Percentiles rank a stretch among this genome's conserved stretches.
These are phyloP conservation scores for Puntigrus tetrazona DNA, from an alignment of 2,113 vertebrate genomes.

Conservation along the genomic window DNA sequence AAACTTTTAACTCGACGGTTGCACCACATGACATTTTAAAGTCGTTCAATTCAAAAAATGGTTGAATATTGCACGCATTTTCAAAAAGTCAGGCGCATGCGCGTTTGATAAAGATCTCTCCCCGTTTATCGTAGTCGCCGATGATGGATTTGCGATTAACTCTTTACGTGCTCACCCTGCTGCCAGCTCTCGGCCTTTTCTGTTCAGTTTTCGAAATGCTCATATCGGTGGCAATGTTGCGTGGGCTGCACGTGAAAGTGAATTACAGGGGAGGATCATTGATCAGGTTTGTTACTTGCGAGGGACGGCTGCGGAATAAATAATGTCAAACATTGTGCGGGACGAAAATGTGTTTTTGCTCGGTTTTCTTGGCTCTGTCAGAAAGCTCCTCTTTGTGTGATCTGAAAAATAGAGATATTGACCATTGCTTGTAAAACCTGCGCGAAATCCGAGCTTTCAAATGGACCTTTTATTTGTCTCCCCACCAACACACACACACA, in stretches of 20 bases:
- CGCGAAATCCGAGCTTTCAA: neutral
- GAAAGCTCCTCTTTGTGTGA: neutral
- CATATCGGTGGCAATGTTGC: neutral
- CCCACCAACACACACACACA: conserved; percentile 19
- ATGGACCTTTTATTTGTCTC: neutral
- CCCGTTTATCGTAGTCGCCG: neutral
- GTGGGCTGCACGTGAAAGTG: conserved; percentile 19
- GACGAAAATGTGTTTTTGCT: neutral
- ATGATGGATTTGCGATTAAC: neutral
- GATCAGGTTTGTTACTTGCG: neutral
- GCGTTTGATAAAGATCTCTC: neutral
- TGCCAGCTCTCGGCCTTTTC: neutral
- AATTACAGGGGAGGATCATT: conserved; percentile 6
- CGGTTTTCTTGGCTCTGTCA: neutral
- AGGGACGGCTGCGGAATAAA: neutral
- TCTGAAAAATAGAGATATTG: conserved; percentile 1
- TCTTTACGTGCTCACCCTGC: neutral
- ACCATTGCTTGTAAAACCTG: conserved; percentile 9
- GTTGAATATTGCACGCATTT: neutral
- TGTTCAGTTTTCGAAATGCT: neutral
- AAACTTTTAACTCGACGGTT: neutral
- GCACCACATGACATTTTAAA: neutral
- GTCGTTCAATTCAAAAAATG: neutral
- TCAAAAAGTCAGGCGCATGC: neutral
- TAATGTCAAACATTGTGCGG: neutral